phyloP scores from a whole-genome alignment of 2,113 vertebrate species.

The Ptilorrhoa leucosticta region DNA sequence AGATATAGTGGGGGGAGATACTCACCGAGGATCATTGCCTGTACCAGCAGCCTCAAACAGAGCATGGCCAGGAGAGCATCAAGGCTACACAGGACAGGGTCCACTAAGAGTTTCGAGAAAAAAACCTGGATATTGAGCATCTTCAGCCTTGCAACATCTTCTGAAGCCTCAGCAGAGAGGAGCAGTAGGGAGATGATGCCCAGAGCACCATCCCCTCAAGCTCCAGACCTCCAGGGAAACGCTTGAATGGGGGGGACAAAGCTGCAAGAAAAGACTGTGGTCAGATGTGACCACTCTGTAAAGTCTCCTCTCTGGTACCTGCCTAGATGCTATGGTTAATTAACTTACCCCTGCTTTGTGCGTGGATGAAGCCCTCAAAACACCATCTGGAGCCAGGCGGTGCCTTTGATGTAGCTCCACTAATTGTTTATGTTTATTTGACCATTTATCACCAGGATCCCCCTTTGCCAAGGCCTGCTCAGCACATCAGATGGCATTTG shows the following conservation, averaged over 20 bases:
- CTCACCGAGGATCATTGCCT: background rate
- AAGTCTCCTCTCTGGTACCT: background rate
- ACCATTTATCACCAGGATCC: background rate
- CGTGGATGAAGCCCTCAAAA: background rate
- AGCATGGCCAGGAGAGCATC: background rate
- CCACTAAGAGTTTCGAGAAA: background rate
- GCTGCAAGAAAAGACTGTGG: background rate
- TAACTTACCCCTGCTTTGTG: background rate
- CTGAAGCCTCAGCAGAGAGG: background rate
- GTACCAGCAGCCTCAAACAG: fast-evolving
- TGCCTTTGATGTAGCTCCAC: background rate
- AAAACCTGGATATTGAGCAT: background rate
- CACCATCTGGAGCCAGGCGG: background rate
- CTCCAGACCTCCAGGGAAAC: background rate
- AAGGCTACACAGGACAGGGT: background rate
- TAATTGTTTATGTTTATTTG: conserved; percentile 22
- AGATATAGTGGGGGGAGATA: background rate
- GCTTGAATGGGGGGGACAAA: background rate
- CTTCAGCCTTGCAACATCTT: background rate
- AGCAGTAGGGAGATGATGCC: background rate
- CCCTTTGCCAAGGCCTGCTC: background rate
- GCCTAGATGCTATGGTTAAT: background rate
- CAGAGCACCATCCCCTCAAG: background rate
- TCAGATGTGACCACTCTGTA: background rate
- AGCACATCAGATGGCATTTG: background rate